Evolutionary conservation across 2,888 invertebrate genomes (phyloP).

Genomic region (Plebejus argus): DNA sequence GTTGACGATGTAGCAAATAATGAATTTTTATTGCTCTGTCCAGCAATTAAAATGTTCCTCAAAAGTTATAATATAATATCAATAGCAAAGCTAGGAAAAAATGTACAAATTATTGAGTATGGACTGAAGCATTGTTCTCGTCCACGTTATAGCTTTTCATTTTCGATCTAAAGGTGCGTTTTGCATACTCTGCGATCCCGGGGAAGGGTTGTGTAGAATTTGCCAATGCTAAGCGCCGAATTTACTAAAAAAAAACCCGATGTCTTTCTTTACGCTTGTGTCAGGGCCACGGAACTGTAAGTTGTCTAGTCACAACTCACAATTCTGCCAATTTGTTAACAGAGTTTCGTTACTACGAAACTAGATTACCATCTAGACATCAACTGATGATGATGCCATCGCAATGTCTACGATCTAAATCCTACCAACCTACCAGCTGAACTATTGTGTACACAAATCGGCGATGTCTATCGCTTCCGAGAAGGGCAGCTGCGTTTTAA

Average conservation of each 20-base stretch:
- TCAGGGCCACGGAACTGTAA: no score
- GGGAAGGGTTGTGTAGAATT: no score
- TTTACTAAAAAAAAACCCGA: no score
- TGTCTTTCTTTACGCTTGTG: no score
- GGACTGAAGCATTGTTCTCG: no score
- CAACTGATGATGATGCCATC: not conserved
- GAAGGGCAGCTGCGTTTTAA: constrained; percentile 29
- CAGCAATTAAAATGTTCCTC: not conserved
- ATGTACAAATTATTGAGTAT: no score
- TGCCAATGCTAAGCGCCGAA: no score
- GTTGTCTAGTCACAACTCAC: not conserved
- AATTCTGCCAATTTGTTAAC: not conserved
- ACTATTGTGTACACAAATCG: constrained; percentile 13
- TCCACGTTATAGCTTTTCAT: no score
- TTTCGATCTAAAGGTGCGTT: no score
- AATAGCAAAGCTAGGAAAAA: no score
- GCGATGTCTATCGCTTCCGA: constrained; percentile 4
- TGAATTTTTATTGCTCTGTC: constrained; percentile 1
- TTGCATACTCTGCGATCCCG: no score
- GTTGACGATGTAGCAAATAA: constrained; percentile 13
- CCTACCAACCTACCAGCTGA: not conserved
- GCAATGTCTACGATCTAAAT: not conserved
- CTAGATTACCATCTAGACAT: not conserved
- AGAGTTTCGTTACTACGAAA: not conserved
- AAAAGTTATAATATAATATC: not conserved